Conservation (phyloP, 2,113 vertebrate species). For the Mobula birostris region DNA sequence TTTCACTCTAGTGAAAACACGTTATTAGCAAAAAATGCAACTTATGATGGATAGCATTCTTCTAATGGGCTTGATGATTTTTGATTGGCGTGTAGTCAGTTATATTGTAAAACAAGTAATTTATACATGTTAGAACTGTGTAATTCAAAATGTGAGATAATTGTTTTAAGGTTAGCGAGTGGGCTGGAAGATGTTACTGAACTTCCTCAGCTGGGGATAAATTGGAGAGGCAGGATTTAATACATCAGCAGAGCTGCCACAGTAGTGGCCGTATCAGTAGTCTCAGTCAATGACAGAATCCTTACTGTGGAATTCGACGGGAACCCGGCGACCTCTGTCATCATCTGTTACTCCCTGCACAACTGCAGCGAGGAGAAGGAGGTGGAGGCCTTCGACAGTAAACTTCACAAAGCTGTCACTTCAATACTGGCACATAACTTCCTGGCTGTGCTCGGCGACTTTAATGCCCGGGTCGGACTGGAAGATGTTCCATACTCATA, state of each 20-base stretch:
- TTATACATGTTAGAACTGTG: neutral
- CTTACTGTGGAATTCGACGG: too few species aligned
- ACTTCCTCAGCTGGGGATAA: neutral
- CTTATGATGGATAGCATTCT: neutral
- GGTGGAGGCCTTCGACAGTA: too few species aligned
- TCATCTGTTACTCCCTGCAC: too few species aligned
- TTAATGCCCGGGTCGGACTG: too few species aligned
- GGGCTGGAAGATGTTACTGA: neutral
- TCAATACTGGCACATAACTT: too few species aligned
- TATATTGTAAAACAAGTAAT: neutral
- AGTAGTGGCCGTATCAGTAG: neutral
- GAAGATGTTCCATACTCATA: too few species aligned
- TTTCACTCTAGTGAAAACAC: neutral
- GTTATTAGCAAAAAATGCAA: neutral
- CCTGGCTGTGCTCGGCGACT: too few species aligned
- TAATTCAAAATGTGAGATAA: neutral
- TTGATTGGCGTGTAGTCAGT: neutral
- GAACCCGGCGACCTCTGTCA: too few species aligned
- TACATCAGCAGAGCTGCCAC: neutral
- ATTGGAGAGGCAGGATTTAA: neutral
- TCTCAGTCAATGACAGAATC: too few species aligned
- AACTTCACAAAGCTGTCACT: too few species aligned
- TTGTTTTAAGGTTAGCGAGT: neutral
- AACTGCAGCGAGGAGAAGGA: too few species aligned
- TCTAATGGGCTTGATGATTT: neutral